Evolutionary conservation across 1,140 invertebrate genomes (phyloP).

Genomic region (Rhopalosiphum maidis): DNA sequence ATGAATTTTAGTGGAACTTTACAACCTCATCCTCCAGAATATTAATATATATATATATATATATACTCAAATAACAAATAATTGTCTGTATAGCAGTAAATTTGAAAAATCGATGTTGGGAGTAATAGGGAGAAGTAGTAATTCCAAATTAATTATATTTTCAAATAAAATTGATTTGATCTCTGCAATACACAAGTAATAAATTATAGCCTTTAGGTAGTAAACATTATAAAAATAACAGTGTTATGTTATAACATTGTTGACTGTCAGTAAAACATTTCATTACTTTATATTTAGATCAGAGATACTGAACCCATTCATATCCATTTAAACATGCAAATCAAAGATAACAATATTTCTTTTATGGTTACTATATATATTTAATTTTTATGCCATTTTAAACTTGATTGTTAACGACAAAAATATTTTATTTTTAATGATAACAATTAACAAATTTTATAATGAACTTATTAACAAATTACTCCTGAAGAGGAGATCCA

Average conservation of each 20-base stretch:
- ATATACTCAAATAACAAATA: not conserved
- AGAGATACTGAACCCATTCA: not conserved
- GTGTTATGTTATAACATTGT: not conserved
- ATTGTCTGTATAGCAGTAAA: not conserved
- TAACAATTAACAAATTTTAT: conserved; percentile 57
- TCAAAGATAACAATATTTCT: not conserved
- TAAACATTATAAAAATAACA: conserved; percentile 26
- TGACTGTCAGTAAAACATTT: not conserved
- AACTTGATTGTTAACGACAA: conserved; percentile 54
- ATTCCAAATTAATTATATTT: not conserved
- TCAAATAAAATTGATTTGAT: not conserved
- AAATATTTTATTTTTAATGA: conserved; percentile 57
- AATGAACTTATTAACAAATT: conserved; percentile 56
- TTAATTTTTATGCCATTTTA: conserved; percentile 22
- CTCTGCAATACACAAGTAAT: not conserved
- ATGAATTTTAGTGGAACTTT: not conserved
- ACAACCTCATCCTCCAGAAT: not conserved
- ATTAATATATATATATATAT: not conserved
- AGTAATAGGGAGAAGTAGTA: not conserved
- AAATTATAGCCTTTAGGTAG: not conserved
- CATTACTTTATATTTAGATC: not conserved
- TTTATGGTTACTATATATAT: not conserved
- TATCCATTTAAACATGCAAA: conserved; percentile 38
- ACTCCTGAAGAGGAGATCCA: conserved; percentile 54
- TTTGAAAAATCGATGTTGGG: not conserved